Base-by-base conservation (phyloP, 2,797 vertebrate genomes). In the Rhynchotus rufescens region DNA sequence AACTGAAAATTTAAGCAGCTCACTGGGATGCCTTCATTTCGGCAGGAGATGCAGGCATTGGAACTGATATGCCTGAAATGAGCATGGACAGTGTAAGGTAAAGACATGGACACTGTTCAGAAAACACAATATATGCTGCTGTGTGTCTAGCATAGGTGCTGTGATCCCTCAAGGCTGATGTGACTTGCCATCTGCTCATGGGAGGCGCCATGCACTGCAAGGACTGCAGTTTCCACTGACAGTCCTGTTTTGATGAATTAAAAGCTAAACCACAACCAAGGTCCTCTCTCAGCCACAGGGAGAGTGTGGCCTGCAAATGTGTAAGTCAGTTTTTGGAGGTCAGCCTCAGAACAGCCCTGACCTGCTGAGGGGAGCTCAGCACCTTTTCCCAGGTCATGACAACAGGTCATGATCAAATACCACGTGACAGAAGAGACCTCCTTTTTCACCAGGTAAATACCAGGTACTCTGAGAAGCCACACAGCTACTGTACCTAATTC, bases 261-360 rank as follows among this genome's bases (percentile, higher is more conserved):
- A 2, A 13, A 56, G 2, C 15, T 32, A 68, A 84, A 22, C 68
- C 52, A 44, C 79, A 32, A 30, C 15, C 67, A 11, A 36, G 0
- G 22, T 68, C 81, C 17, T 67, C 49, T 40, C 78, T 40, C 59
- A 66, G 75, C 51, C 86, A 64, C 0, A 1, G 34, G 34, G 30
- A 73, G 7, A 38, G 15, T 0, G 8, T 3, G 62, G 60, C 26
- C 86, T 3, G 1, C 49, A 40, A 11, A 6, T 0, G 5, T 28
- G 3, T 12, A 34, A 77, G 30, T n/a, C 69, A 11, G 21, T 12
- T 0, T 16, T 9, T 4, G 65, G 44, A 68, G 81, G 73, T 71
- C 79, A 90, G 17, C 12, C 26, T 30, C 28, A 30, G 26, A 30
- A 10, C 28, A 54, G 52, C 25, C 28, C 52, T 54, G 52, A 30